Base-by-base conservation (phyloP, 2,888 invertebrate genomes). In the Drosophila barbarae region DNA sequence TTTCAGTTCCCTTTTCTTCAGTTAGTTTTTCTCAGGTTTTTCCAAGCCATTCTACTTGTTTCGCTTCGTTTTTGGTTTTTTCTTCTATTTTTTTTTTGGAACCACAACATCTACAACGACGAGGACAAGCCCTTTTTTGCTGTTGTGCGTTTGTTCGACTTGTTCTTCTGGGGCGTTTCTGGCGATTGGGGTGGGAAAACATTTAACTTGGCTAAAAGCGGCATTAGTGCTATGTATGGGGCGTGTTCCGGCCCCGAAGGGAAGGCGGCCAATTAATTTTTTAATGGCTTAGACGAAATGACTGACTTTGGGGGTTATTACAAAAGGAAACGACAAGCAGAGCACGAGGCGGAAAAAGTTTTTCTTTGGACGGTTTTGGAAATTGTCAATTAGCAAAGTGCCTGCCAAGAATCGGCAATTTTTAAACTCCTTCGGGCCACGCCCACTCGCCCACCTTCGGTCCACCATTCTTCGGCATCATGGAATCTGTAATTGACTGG, bases 341-440 rank as follows among this genome's bases (percentile, higher is more conserved):
- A 47, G 32, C 46, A 12, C 28, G 36, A 23, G 38, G 18, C 26
- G 34, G 21, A 39, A 46, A 64, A 70, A 64, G 57, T 69, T 78
- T 83, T 74, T 64, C 60, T 67, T 75, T 72, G 56, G 3, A 63
- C 49, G 15, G 76, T 63, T 75, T 75, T 75, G 65, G 56, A 78
- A 78, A 83, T 78, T 78, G 83, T 78, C 78, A 78, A 78, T 78
- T 78, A 78, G 78, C 56, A 83, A 83, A 78, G 78, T 78, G 78
- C 42, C 73, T 53, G 77, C 58, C 51, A 54, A 57, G 74, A 71
- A 76, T 72, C 53, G 71, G 32, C 41, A 69, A 81, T 64, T 77
- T 61, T 59, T 18, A 54, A 59, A 56, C 44, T 59, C 41, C 47
- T 49, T 56, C 23, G 7, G 26, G 26, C 35, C 57, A 51, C 58